Conservation (phyloP, 2,888 invertebrate genomes). For the Euzophera pinguis region DNA sequence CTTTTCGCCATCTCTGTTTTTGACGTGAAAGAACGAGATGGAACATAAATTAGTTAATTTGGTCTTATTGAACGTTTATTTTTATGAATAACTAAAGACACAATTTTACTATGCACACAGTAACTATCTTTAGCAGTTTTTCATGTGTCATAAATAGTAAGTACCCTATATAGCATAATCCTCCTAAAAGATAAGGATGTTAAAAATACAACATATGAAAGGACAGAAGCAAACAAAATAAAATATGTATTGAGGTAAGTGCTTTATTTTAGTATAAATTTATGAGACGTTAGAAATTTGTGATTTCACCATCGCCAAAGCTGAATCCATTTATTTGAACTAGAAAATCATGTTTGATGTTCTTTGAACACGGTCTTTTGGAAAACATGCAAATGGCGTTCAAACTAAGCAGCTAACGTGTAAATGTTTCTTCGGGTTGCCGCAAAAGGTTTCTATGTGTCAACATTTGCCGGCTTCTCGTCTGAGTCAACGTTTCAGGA, state of each 20-base stretch:
- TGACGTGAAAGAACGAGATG: too few relatives aligned
- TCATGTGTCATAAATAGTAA: too few relatives aligned
- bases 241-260: not conserved
- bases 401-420: constrained; percentile 43
- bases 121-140: too few relatives aligned
- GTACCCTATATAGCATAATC: too few relatives aligned
- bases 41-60: too few relatives aligned
- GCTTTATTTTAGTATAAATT: constrained; percentile 18
- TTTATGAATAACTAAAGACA: too few relatives aligned
- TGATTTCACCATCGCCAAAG: not conserved
- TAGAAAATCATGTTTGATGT: constrained; percentile 25
- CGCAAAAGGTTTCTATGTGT: constrained; percentile 58
- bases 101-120: too few relatives aligned
- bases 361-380: constrained; percentile 38
- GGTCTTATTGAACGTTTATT: too few relatives aligned
- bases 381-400: constrained; percentile 41
- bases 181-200: too few relatives aligned
- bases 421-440: constrained; percentile 56
- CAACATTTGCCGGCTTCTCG: constrained; percentile 67
- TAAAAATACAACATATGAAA: too few relatives aligned
- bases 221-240: too few relatives aligned
- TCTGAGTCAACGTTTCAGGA: constrained; percentile 24
- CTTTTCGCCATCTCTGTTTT: too few relatives aligned
- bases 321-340: constrained; percentile 24
- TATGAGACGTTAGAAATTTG: not conserved